Evolutionary conservation across 2,888 invertebrate genomes (phyloP), one percentile per base, ranked within the genome.

Genomic region (Empis stercorea): DNA sequence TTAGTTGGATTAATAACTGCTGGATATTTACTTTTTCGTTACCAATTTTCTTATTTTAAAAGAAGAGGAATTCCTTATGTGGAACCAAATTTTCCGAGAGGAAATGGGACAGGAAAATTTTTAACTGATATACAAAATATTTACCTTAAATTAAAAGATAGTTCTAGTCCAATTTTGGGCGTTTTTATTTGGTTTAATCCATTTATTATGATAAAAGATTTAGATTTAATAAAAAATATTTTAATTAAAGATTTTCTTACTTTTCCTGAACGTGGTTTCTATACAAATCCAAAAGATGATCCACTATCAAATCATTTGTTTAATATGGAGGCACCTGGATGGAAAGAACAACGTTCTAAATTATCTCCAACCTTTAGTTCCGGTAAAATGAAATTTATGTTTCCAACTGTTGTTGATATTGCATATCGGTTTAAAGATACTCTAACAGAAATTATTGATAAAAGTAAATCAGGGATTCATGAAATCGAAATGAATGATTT

Each of bases 301-400:
- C 71, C 71, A 3, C 43, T 71, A 2, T 58, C 63, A 10, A 66
- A 54, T 2, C 64, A 70, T 57, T 55, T 71, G 4, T 62, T 69
- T 47, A 58, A 61, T 43, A 49, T 68, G 51, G 63, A 64, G n/a
- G 71, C 70, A 1, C 57, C 62, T 0, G 65, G 66, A 30, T 75
- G 75, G 75, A 70, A 66, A 44, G 58, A 62, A 16, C 59, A 73
- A 51, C 59, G 75, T 27, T 54, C 60, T 0, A 71, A 72, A 38
- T 48, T 74, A 42, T 68, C 71, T 2, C 71, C 73, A 1, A 70
- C 72, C 0, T 75, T 75, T 54, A 71, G 73, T 5, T 68, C 72
- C 0, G 68, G 71, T 6, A 74, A 73, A 58, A 71, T 75, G 63
- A 72, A 68, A 48, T 62, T 60, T 32, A 72, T 73, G 71, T 66